These are phyloP conservation scores for Clarias pachynema DNA, from an alignment of 2,797 vertebrate genomes.

Conservation along the genomic window DNA sequence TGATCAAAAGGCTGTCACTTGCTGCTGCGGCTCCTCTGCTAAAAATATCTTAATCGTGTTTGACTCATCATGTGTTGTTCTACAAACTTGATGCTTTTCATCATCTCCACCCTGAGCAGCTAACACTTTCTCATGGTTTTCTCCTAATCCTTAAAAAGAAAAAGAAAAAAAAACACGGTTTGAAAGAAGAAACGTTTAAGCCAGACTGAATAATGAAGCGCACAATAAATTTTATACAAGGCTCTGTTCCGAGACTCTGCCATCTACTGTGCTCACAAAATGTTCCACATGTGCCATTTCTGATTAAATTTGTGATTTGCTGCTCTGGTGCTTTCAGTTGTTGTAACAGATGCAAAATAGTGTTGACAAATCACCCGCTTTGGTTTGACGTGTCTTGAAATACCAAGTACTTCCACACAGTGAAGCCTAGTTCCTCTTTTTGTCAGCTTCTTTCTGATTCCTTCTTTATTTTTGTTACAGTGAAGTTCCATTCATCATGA, in stretches of 20 bases:
- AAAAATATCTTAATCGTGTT: slow-evolving; percentile 4
- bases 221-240: not conserved
- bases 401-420: not conserved
- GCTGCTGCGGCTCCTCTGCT: not conserved
- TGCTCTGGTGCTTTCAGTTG: not conserved
- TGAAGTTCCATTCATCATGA: not conserved
- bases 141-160: not conserved
- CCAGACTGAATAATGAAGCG: not conserved
- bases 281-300: not conserved
- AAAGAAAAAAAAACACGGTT: not conserved
- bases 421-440: not conserved
- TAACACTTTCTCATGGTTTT: not conserved
- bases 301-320: not conserved
- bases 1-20: not conserved
- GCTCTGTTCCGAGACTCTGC: not conserved
- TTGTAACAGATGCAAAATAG: not conserved
- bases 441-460: not conserved
- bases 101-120: not conserved
- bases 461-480: not conserved
- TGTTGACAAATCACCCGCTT: not conserved
- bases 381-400: not conserved
- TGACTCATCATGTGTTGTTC: not conserved
- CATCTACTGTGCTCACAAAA: not conserved
- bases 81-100: not conserved
- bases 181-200: not conserved